These are phyloP conservation scores for Brachionus manjavacas DNA, from an alignment of 1,140 invertebrate genomes.

Conservation along the genomic window DNA sequence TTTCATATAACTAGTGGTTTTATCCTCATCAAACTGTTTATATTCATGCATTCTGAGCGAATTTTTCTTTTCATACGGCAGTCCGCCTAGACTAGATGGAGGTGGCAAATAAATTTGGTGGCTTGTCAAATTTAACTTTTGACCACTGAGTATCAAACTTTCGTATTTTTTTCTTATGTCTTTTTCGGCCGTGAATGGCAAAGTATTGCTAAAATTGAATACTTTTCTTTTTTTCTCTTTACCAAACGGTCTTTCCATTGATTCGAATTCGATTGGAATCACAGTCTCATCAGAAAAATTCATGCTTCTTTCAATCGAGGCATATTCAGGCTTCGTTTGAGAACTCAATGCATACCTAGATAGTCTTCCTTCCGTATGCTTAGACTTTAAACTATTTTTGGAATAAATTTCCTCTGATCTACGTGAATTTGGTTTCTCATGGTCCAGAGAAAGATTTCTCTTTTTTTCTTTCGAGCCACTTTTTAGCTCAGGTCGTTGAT, in stretches of 20 bases:
- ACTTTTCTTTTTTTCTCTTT: background rate
- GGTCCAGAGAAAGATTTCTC: background rate
- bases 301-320: slow-evolving; percentile 1
- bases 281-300: background rate
- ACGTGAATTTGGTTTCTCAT: background rate
- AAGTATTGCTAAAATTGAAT: slow-evolving; percentile 8
- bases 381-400: background rate
- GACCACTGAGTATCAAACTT: background rate
- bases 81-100: background rate
- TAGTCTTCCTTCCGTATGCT: background rate
- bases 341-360: background rate
- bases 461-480: background rate
- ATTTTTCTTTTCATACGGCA: background rate
- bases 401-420: background rate
- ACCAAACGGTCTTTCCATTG: background rate
- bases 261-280: background rate
- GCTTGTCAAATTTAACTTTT: background rate
- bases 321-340: background rate
- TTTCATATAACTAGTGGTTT: background rate
- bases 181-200: slow-evolving; percentile 1
- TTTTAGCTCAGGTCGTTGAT: background rate
- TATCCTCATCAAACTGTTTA: background rate
- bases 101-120: slow-evolving; percentile 30
- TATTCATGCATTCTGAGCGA: background rate
- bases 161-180: background rate